Base-by-base conservation (phyloP, 1,140 invertebrate genomes). In the Philotrypesis tridentata region DNA sequence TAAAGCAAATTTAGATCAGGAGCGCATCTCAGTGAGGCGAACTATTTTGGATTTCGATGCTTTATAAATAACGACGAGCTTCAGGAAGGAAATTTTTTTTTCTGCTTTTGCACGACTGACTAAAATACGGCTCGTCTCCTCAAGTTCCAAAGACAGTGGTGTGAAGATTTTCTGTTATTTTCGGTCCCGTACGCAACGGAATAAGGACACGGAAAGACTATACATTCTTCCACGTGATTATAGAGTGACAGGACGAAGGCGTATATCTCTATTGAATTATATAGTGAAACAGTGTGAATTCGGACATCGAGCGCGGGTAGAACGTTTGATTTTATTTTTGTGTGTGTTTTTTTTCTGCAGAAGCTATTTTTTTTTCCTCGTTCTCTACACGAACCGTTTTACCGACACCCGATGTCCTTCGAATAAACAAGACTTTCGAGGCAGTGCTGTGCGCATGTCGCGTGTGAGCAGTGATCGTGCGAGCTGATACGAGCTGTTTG, bases 391-490 rank as follows among this genome's bases (percentile, higher is more conserved):
- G n/a, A n/a, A n/a, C n/a, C n/a, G 25, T 17, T 78, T 63, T 73
- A 83, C 76, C 76, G 31, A 72, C 75, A 75, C 31, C 43, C 70
- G 71, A 73, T 79, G 71, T 31, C 48, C 21, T 67, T 70, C 55
- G 11, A 23, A 63, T 14, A 33, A 72, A 68, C 33, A 72, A 71
- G 40, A 72, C 55, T 82, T 27, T 82, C 29, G 37, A 65, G 60
- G 48, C 74, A 78, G 75, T 84, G 82, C 33, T 88, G 88, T 85
- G 86, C 74, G 86, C 77, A 84, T 86, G 85, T 84, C 83, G 84
- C 84, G 83, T 68, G 14, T 84, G 86, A 63, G 87, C 82, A 85
- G 25, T 89, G 87, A 88, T 83, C 85, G 85, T 89, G 87, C 85
- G 85, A 86, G 70, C 82, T 82, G 86, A 86, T 85, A 86, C 88